These are phyloP conservation scores for Drosophila kanapiae DNA, from an alignment of 1,140 invertebrate species.

Conservation along the genomic window DNA sequence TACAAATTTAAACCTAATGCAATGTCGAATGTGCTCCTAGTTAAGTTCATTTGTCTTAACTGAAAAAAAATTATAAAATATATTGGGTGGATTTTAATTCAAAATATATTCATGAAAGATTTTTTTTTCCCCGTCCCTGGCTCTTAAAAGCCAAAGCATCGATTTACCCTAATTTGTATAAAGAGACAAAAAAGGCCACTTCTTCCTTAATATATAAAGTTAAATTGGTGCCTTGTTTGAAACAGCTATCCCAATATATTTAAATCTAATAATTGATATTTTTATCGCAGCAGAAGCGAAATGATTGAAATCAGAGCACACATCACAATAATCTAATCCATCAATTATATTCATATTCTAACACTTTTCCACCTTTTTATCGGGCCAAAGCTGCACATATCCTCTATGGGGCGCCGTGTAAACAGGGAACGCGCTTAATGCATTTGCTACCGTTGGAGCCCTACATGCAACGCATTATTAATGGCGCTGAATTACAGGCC, in stretches of 20 bases:
- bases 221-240: too few species aligned
- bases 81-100: too few species aligned
- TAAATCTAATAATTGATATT: background rate
- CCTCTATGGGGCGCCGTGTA: background rate
- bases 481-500: conserved; percentile 53
- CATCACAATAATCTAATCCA: background rate
- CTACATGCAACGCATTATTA: conserved; percentile 28
- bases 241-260: background rate
- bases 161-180: too few species aligned
- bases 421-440: conserved; percentile 9
- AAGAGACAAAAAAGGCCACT: too few species aligned
- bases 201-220: too few species aligned
- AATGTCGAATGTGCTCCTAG: too few species aligned
- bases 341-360: conserved; percentile 5
- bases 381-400: background rate
- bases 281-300: background rate
- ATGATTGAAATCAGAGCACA: background rate
- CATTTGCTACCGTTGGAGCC: conserved; percentile 10
- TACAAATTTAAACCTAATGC: too few species aligned
- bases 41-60: too few species aligned
- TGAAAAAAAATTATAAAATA: too few species aligned
- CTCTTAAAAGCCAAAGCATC: too few species aligned
- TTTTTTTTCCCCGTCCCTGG: too few species aligned
- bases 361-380: conserved; percentile 1
- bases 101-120: too few species aligned